Evolutionary conservation across 2,888 invertebrate species (phyloP), one percentile per base, ranked within the genome.

Genomic region (Crocallis elinguaria): DNA sequence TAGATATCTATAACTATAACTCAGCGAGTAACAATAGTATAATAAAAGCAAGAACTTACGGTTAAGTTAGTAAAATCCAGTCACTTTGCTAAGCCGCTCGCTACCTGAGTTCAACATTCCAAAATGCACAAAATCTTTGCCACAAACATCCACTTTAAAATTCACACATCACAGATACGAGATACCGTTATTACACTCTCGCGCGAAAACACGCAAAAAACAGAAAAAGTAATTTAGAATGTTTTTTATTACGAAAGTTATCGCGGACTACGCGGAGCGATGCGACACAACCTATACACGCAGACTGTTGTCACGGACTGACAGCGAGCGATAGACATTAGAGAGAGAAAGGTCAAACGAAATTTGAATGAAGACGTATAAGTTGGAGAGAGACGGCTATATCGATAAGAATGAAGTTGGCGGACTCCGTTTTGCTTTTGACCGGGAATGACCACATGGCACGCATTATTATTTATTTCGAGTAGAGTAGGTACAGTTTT

Each of bases 401-500:
- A 50, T 57, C 54, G 64, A 66, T 65, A 64, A 66, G 70, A 70
- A 72, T 79, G 82, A 86, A 86, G 85, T 82, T 85, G 79, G 84
- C 78, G 73, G 75, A 69, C 68, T 64, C 71, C 69, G 64, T n/a
- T 69, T n/a, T 9, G 25, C 25, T 12, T 64, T 67, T 79, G 81
- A 77, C 79, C 79, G 80, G 78, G 79, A 85, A 81, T 88, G 88
- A 88, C 87, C 89, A 90, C 88, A 88, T 88, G 87, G 86, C 79
- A 81, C 79, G 84, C 82, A 82, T 84, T 83, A 74, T 72, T 72
- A 74, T 83, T 79, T 70, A 77, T 32, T 38, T 38, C 6, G 51
- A 58, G 23, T 49, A 7, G n/a, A n/a, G n/a, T n/a, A n/a, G n/a
- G 71, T 78, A 80, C 78, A 78, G 86, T 82, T 41, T 41, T 14